Evolutionary conservation across 1,140 invertebrate genomes (phyloP), one percentile per base, ranked within the genome.

Genomic region (Colletes gigas): DNA sequence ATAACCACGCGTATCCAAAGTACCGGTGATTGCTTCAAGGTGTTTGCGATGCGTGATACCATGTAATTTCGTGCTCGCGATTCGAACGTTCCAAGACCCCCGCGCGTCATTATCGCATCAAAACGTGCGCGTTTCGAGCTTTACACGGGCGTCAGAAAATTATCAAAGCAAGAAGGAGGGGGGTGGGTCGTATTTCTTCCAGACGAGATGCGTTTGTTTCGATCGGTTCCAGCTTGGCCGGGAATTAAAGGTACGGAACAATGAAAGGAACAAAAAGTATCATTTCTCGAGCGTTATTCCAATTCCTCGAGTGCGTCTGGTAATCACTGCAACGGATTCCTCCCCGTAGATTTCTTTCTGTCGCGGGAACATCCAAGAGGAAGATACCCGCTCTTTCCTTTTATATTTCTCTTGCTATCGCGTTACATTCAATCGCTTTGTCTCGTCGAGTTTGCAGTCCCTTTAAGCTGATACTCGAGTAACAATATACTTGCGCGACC

Each of bases 341-440:
- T 80, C 75, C 75, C 65, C 59, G 71, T 68, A 47, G 30, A 69
- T 68, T 77, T 77, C 54, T 59, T 77, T 47, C 52, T 4, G 39
- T 21, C 17, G n/a, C 50, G 44, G 44, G 14, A 54, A 50, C 9
- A 19, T 10, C 50, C 14, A 4, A 17, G 30, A 59, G 17, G 19
- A 50, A 12, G 30, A 62, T n/a, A 17, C 17, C 17, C 10, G 4
- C 8, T 14, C 44, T 12, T 12, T 44, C 4, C 47, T 50, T 21
- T 21, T 47, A n/a, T n/a, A 21, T 39, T 30, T n/a, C 57, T 50
- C 30, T 78, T 78, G 63, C 68, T 71, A 80, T 75, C 71, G 71
- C 19, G 78, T 80, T 75, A 75, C 78, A 67, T 75, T 78, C 76
- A 71, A 78, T 78, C 76, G 76, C 76, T 78, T 78, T 78, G 76